phyloP scores from a whole-genome alignment of 2,797 vertebrate genomes.

The Hydrocynus forskahlii region DNA sequence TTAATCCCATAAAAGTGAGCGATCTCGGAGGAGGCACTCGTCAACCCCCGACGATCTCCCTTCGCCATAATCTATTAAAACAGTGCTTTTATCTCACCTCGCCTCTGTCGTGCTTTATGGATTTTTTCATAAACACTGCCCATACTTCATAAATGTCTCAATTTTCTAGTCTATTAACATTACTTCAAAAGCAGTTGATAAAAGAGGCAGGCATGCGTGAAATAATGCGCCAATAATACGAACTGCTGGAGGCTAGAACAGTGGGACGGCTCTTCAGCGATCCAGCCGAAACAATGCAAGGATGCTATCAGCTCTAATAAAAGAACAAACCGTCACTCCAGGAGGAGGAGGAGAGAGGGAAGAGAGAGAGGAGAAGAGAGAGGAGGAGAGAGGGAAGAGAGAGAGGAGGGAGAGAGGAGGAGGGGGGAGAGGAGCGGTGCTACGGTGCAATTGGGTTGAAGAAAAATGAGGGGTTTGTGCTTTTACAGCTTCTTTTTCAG shows the following conservation, averaged over 20 bases:
- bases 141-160: constrained; percentile 99
- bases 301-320: constrained; percentile 92
- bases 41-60: constrained; percentile 87
- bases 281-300: constrained; percentile 87
- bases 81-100: constrained; percentile 95
- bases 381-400: too few species aligned
- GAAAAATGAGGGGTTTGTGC: constrained; percentile 82
- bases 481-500: not conserved
- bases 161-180: constrained; percentile 99
- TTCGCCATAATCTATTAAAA: constrained; percentile 97
- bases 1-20: constrained; percentile 92
- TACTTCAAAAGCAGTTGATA: constrained; percentile 97
- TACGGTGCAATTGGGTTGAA: constrained; percentile 85
- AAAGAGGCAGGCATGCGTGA: constrained; percentile 95
- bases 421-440: constrained; percentile 59
- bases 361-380: too few species aligned
- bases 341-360: constrained; percentile 68
- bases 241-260: constrained; percentile 93
- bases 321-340: constrained; percentile 88
- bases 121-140: constrained; percentile 99
- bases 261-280: constrained; percentile 86
- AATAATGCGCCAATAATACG: constrained; percentile 96
- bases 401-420: too few species aligned
- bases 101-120: constrained; percentile 95
- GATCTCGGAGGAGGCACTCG: constrained; percentile 88